Percentiles rank a stretch among this genome's conserved stretches.
Evolutionary conservation across 2,888 invertebrate species (phyloP).

Genomic region (Ischnura elegans): DNA sequence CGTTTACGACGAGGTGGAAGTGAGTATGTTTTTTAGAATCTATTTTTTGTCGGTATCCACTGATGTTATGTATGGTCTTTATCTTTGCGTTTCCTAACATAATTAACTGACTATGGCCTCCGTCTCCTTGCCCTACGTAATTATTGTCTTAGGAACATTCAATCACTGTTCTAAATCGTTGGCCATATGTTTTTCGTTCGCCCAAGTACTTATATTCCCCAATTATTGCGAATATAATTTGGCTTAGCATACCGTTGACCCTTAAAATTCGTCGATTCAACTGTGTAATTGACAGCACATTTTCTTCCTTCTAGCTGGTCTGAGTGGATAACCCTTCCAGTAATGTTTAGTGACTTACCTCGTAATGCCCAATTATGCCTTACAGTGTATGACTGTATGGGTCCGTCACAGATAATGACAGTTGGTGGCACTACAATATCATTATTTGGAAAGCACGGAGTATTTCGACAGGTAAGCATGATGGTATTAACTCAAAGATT

Average conservation of each 20-base stretch:
- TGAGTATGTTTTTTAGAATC: conserved; percentile 78
- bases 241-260: too few relatives aligned
- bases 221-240: too few relatives aligned
- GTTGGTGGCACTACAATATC: conserved; percentile 96
- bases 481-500: neutral
- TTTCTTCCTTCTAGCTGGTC: conserved; percentile 89
- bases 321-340: conserved; percentile 95
- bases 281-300: neutral
- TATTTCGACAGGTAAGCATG: conserved; percentile 86
- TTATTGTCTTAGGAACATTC: too few relatives aligned
- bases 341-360: conserved; percentile 94
- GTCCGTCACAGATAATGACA: conserved; percentile 89
- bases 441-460: conserved; percentile 96
- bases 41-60: neutral
- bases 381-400: conserved; percentile 95
- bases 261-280: too few relatives aligned
- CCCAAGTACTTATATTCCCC: neutral
- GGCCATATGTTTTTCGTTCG: neutral
- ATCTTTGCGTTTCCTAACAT: too few relatives aligned
- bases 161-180: too few relatives aligned
- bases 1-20: conserved; percentile 96
- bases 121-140: neutral
- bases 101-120: neutral
- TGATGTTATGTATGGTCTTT: too few relatives aligned
- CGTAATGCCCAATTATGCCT: conserved; percentile 91